A percentile compares a stretch with the other conserved stretches of the same genome.
These are phyloP conservation scores for Sarcophaga subvicina DNA, from an alignment of 2,888 invertebrate species.

Conservation along the genomic window DNA sequence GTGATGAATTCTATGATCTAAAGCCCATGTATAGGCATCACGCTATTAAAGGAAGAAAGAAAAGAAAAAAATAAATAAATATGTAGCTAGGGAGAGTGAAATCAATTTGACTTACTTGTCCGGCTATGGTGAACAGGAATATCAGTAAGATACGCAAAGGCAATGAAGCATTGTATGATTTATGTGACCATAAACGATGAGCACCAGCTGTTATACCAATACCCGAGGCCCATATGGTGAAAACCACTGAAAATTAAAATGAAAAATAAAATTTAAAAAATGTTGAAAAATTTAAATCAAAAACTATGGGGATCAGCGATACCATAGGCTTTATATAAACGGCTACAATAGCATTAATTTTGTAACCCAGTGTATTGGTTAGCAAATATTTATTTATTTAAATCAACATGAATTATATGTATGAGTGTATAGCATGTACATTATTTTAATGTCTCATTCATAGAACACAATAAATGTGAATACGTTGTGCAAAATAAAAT, in stretches of 20 bases:
- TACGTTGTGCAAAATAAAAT: too few relatives aligned
- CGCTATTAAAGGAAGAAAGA: conserved; percentile 83
- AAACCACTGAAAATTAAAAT: conserved; percentile 81
- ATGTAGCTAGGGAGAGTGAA: neutral
- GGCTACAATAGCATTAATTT: too few relatives aligned
- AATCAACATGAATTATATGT: too few relatives aligned
- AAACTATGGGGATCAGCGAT: too few relatives aligned
- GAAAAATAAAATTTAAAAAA: neutral
- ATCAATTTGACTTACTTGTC: conserved; percentile 74
- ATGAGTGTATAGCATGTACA: too few relatives aligned
- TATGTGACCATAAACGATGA: conserved; percentile 91
- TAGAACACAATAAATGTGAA: too few relatives aligned
- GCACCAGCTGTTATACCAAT: conserved; percentile 92
- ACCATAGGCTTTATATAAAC: too few relatives aligned
- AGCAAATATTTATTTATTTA: too few relatives aligned
- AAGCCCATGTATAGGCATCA: conserved; percentile 92
- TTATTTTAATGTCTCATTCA: too few relatives aligned
- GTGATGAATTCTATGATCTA: conserved; percentile 94
- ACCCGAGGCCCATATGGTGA: conserved; percentile 87
- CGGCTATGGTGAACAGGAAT: conserved; percentile 89
- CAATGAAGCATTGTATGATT: conserved; percentile 88
- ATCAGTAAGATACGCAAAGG: conserved; percentile 87
- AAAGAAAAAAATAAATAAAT: neutral
- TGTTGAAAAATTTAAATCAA: too few relatives aligned
- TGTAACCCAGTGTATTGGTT: too few relatives aligned